A percentile compares a stretch with the other conserved stretches of the same genome.
Evolutionary conservation across 2,113 vertebrate genomes (phyloP).

Genomic region (Tricholaema leucomelas): DNA sequence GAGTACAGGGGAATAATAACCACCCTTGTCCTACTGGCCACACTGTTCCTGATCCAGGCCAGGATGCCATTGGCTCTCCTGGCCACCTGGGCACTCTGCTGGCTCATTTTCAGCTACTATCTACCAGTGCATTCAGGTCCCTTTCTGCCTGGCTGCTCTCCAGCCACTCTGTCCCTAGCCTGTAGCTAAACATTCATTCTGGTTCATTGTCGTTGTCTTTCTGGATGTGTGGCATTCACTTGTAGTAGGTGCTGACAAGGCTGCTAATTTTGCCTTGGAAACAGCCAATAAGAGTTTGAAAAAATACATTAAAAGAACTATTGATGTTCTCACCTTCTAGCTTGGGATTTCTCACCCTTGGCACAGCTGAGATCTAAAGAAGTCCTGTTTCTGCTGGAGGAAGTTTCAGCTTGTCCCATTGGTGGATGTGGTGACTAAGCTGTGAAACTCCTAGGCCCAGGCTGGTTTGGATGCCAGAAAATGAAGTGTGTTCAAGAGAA

Average conservation of each 20-base stretch:
- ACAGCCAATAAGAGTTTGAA: not conserved
- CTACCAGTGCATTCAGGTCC: no score
- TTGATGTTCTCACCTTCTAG: not conserved
- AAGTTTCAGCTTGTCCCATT: not conserved
- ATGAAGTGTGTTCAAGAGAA: not conserved
- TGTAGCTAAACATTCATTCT: not conserved
- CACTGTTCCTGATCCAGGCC: no score
- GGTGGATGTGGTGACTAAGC: not conserved
- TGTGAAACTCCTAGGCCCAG: not conserved
- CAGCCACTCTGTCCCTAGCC: no score
- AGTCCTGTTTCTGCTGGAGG: not conserved
- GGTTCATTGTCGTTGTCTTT: not conserved
- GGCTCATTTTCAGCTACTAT: no score
- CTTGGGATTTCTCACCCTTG: not conserved
- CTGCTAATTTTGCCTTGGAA: not conserved
- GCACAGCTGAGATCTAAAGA: not conserved
- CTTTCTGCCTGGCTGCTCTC: no score
- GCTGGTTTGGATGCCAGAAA: not conserved
- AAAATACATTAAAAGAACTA: not conserved
- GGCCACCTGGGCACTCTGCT: no score
- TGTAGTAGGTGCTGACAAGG: not conserved
- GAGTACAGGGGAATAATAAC: no score
- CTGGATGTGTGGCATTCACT: not conserved
- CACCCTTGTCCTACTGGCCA: no score
- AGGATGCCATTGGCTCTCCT: no score